Conservation (phyloP, 1,140 invertebrate genomes). For the Drosophila obscura region DNA sequence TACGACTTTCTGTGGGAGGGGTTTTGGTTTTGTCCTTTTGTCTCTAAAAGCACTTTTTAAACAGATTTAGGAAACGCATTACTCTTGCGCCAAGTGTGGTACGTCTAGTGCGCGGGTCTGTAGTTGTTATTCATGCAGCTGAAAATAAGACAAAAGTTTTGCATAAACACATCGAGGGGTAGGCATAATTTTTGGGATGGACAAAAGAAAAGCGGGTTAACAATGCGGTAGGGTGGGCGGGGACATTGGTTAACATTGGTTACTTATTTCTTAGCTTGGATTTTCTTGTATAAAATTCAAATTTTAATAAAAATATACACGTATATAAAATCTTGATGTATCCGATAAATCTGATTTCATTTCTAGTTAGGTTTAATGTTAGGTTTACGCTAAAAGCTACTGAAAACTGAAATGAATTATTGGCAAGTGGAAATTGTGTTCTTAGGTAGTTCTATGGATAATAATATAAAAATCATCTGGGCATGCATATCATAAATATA, state of each 20-base stretch:
- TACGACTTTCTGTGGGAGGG: constrained; percentile 48
- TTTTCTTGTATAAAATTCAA: constrained; percentile 43
- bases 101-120: constrained; percentile 81
- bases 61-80: constrained; percentile 80
- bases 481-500: constrained; percentile 28
- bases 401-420: constrained; percentile 23
- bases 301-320: constrained; percentile 30
- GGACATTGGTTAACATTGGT: not conserved
- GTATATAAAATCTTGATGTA: constrained; percentile 46
- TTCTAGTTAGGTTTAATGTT: constrained; percentile 15
- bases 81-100: constrained; percentile 76
- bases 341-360: constrained; percentile 7
- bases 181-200: constrained; percentile 16
- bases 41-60: constrained; percentile 82
- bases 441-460: not conserved
- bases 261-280: constrained; percentile 22
- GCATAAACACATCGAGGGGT: constrained; percentile 63
- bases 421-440: not conserved
- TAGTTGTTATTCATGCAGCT: constrained; percentile 84
- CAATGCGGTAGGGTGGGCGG: not conserved
- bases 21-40: constrained; percentile 21
- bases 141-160: constrained; percentile 69
- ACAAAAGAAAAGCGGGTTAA: constrained; percentile 5
- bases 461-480: not conserved
- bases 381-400: constrained; percentile 34